phyloP scores from a whole-genome alignment of 1,140 invertebrate species.

The Hormaphis cornu region DNA sequence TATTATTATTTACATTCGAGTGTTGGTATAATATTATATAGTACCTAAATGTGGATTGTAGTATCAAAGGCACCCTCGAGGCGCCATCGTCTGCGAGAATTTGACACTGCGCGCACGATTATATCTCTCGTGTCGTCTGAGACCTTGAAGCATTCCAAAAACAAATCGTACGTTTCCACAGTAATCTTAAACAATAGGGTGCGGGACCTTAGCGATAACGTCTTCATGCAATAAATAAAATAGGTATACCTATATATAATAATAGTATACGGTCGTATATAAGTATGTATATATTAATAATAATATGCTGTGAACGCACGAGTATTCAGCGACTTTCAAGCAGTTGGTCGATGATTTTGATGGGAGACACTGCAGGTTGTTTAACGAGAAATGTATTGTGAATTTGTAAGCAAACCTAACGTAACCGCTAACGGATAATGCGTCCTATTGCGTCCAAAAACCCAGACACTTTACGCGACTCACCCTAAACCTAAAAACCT shows the following conservation, averaged over 20 bases:
- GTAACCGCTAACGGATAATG: too few species aligned
- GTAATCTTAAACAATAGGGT: too few species aligned
- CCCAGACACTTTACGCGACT: too few species aligned
- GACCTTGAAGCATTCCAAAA: background rate
- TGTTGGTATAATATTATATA: background rate
- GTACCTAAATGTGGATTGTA: background rate
- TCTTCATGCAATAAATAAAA: too few species aligned
- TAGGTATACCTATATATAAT: background rate
- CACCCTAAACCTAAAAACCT: too few species aligned
- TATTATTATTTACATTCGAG: background rate
- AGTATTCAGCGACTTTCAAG: too few species aligned
- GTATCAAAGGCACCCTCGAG: background rate
- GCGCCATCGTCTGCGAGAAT: background rate
- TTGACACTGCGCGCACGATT: too few species aligned
- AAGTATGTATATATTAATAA: background rate
- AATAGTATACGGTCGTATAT: background rate
- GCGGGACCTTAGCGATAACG: background rate
- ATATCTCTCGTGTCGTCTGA: background rate
- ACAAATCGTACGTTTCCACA: background rate
- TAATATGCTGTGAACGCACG: background rate
- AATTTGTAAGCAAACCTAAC: too few species aligned
- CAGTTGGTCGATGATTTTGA: too few species aligned
- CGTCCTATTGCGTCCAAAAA: too few species aligned
- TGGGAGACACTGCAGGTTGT: too few species aligned
- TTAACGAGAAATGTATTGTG: too few species aligned